These are phyloP conservation scores for Sphaerophoria rueppellii DNA, from an alignment of 2,888 invertebrate species.

Conservation along the genomic window DNA sequence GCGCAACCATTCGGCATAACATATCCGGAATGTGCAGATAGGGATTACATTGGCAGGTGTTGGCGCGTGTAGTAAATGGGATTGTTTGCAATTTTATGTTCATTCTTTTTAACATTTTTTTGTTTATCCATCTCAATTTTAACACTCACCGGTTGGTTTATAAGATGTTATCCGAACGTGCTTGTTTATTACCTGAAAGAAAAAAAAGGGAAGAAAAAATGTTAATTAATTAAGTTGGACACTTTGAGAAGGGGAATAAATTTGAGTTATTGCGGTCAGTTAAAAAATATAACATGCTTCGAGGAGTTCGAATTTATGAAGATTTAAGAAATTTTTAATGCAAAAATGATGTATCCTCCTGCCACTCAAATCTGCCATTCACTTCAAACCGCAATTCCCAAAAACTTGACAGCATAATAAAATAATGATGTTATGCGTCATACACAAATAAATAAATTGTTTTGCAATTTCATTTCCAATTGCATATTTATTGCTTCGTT, in stretches of 20 bases:
- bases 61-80: constrained; percentile 71
- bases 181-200: constrained; percentile 66
- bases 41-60: constrained; percentile 68
- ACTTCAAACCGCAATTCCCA: background rate
- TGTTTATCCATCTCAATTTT: constrained; percentile 66
- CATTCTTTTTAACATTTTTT: constrained; percentile 2
- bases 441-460: constrained; percentile 22
- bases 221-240: constrained; percentile 66
- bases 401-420: background rate
- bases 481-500: constrained; percentile 60
- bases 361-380: constrained; percentile 7
- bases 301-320: background rate
- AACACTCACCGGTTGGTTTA: constrained; percentile 68
- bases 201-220: constrained; percentile 53
- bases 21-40: constrained; percentile 65
- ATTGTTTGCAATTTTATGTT: constrained; percentile 48
- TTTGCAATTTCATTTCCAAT: constrained; percentile 49
- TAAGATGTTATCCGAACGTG: constrained; percentile 67
- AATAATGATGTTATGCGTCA: constrained; percentile 18
- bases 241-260: background rate
- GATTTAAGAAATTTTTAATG: no score
- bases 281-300: background rate
- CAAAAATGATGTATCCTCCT: background rate
- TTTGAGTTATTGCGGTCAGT: background rate
- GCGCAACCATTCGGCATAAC: constrained; percentile 61